These are phyloP conservation scores for Drepana falcataria DNA, from an alignment of 2,888 invertebrate genomes.

Conservation along the genomic window DNA sequence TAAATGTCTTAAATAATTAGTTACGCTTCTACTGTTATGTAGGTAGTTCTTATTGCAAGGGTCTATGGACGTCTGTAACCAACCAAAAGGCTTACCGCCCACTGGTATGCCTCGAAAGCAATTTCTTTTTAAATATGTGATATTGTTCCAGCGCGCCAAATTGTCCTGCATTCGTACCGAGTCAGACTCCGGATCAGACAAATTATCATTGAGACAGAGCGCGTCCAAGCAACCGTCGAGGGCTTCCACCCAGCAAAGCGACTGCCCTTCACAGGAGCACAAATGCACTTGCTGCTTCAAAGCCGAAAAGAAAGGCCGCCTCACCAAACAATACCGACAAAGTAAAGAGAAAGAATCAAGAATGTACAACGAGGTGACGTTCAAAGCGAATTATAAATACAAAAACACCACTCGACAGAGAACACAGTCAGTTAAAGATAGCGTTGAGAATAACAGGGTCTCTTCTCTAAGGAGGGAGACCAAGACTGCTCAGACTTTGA, in stretches of 20 bases:
- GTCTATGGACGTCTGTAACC: too few species aligned
- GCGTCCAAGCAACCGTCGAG: constrained; percentile 60
- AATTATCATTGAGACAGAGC: constrained; percentile 58
- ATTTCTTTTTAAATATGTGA: too few species aligned
- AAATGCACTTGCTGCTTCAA: constrained; percentile 69
- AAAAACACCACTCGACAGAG: constrained; percentile 61
- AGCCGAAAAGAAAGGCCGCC: constrained; percentile 44
- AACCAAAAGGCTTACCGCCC: too few species aligned
- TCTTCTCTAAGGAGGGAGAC: constrained; percentile 87
- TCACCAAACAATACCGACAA: constrained; percentile 36
- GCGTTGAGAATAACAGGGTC: constrained; percentile 80
- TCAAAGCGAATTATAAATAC: constrained; percentile 66
- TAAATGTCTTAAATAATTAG: too few species aligned
- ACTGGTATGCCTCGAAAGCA: too few species aligned
- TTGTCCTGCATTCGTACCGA: constrained; percentile 69
- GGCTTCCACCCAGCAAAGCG: constrained; percentile 52
- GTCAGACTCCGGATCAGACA: constrained; percentile 69
- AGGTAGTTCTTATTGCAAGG: too few species aligned
- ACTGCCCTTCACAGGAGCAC: constrained; percentile 56
- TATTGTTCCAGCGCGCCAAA: constrained; percentile 64
- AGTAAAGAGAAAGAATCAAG: constrained; percentile 52
- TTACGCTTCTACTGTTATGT: too few species aligned
- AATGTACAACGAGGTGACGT: constrained; percentile 62
- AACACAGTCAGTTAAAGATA: constrained; percentile 75
- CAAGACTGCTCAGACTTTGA: constrained; percentile 92